Evolutionary conservation across 2,888 invertebrate genomes (phyloP), one percentile per base, ranked within the genome.

Genomic region (Macaria notata): DNA sequence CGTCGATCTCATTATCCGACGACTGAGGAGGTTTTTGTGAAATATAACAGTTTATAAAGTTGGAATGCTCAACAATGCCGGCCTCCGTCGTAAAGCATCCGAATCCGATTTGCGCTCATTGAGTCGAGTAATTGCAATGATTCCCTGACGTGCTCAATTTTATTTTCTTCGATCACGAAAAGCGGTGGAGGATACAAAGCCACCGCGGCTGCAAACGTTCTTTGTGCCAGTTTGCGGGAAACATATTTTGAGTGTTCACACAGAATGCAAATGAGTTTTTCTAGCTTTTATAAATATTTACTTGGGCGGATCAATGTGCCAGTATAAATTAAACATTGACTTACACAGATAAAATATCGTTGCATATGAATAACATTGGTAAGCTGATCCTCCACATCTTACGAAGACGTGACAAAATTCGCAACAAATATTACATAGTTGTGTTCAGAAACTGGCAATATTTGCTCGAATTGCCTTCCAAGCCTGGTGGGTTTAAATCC

Each of bases 1-100:
- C 79, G 76, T 76, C 79, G 80, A 83, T 85, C 85, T 83, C 78
- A 86, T 86, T 88, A 88, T 79, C 78, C 73, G 73, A 77, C 80
- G 83, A 83, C 81, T 81, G 81, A 79, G 78, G 71, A 45, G 38
- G 79, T 74, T 68, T 53, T 65, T 41, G 52, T 55, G 45, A 59
- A 65, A 71, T 68, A 68, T 71, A 64, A 56, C 70, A 67, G 69
- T 71, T 73, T 70, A 72, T 68, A 65, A 70, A 72, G 70, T 73
- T 71, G 74, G 72, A 59, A 70, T 72, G 69, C 73, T 71, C 66
- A 72, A 71, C 75, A 76, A 78, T 52, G 48, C 73, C 64, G 72
- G 72, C 73, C 70, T 73, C 76, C 70, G 74, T 79, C 78, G 78
- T 78, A 79, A 79, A 78, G 70, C 71, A 81, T 77, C 75, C 73